Conservation (phyloP, 1,140 invertebrate genomes). For the Euwallacea similis region DNA sequence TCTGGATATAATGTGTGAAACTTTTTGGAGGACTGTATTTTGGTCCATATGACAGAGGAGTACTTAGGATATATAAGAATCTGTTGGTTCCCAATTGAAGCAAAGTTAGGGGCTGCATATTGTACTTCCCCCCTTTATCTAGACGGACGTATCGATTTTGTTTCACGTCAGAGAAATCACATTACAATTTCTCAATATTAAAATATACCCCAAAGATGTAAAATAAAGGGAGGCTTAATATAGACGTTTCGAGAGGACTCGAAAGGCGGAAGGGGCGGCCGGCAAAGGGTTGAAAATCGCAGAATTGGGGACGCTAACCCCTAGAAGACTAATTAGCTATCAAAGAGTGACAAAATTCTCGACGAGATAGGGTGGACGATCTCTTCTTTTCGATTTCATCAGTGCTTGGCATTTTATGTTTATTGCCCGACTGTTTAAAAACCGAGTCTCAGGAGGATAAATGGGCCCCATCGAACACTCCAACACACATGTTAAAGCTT, state of each 20-base stretch:
- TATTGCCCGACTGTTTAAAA: constrained; percentile 2
- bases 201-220: constrained; percentile 31
- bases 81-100: too few species aligned
- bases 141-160: constrained; percentile 22
- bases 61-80: too few species aligned
- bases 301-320: constrained; percentile 49
- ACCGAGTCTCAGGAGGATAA: neutral
- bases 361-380: constrained; percentile 43
- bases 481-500: constrained; percentile 13
- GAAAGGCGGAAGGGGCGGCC: constrained; percentile 18
- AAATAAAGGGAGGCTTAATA: constrained; percentile 33
- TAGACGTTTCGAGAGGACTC: constrained; percentile 18
- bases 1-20: constrained; percentile 32
- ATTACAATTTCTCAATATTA: constrained; percentile 30
- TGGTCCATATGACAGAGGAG: too few species aligned
- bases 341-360: constrained; percentile 53
- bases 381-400: constrained; percentile 21
- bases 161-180: constrained; percentile 23
- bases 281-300: constrained; percentile 50
- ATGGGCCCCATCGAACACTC: neutral
- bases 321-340: constrained; percentile 52
- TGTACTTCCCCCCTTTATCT: too few species aligned
- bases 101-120: too few species aligned
- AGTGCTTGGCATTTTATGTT: too few species aligned
- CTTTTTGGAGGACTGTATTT: constrained; percentile 12